phyloP scores from a whole-genome alignment of 2,797 vertebrate genomes.

The Austrolebias charrua region DNA sequence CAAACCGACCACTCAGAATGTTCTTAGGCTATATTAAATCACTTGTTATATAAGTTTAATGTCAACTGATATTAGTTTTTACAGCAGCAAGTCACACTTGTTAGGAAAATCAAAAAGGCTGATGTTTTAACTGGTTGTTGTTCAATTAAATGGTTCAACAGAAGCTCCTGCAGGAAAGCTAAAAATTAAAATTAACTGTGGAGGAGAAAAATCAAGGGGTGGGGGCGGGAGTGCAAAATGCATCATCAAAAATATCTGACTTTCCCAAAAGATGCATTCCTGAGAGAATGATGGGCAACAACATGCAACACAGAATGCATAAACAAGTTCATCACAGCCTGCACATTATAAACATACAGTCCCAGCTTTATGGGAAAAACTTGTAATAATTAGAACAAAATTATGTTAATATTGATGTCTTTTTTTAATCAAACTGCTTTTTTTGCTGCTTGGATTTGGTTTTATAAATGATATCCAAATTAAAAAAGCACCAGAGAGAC shows the following conservation, averaged over 20 bases:
- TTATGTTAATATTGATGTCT: background rate
- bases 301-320: conserved; percentile 22
- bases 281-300: conserved; percentile 26
- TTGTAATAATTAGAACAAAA: background rate
- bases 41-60: conserved; percentile 18
- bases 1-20: conserved; percentile 28
- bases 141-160: conserved; percentile 15
- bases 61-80: conserved; percentile 7
- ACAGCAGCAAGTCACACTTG: conserved; percentile 1
- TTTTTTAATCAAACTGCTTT: background rate
- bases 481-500: background rate
- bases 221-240: conserved; percentile 41
- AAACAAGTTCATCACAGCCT: conserved; percentile 51
- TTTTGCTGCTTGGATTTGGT: conserved; percentile 1
- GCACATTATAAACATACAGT: conserved; percentile 25
- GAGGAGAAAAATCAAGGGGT: conserved; percentile 25
- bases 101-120: background rate
- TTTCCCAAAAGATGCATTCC: conserved; percentile 42
- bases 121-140: conserved; percentile 8
- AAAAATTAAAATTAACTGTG: conserved; percentile 26
- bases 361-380: background rate
- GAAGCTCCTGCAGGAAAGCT: conserved; percentile 6
- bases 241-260: conserved; percentile 45
- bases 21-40: conserved; percentile 17
- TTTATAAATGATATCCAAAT: conserved; percentile 11